These are phyloP conservation scores for Aphelinus certus DNA, from an alignment of 1,140 invertebrate genomes.

Conservation along the genomic window DNA sequence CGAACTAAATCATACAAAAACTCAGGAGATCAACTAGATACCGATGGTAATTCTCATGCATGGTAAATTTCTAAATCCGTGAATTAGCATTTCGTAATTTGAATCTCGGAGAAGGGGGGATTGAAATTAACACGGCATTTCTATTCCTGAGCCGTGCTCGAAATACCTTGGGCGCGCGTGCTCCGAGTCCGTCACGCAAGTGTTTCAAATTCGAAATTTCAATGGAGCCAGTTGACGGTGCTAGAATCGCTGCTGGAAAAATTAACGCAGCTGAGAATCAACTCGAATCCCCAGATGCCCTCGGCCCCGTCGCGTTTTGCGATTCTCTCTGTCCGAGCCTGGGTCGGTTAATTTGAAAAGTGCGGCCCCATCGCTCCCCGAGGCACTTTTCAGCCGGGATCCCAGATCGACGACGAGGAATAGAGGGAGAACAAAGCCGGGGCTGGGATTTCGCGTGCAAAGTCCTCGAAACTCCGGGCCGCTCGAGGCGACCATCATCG, in stretches of 20 bases:
- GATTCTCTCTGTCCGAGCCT: not conserved
- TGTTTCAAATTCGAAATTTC: not conserved
- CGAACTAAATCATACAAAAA: too few relatives aligned
- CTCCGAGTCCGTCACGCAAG: too few relatives aligned
- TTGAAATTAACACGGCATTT: too few relatives aligned
- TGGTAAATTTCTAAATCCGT: too few relatives aligned
- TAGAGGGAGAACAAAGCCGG: not conserved
- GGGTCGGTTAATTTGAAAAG: conserved; percentile 19
- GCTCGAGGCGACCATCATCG: conserved; percentile 10
- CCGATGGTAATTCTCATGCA: too few relatives aligned
- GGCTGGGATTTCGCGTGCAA: not conserved
- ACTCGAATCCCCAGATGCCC: too few relatives aligned
- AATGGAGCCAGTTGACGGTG: not conserved
- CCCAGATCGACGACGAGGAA: not conserved
- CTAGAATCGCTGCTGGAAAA: not conserved
- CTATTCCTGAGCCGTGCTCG: too few relatives aligned
- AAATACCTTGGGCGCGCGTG: too few relatives aligned
- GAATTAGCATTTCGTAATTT: too few relatives aligned
- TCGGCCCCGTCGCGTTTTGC: not conserved
- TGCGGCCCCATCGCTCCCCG: not conserved
- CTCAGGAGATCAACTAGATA: too few relatives aligned
- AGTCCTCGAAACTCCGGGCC: conserved; percentile 22
- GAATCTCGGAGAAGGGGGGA: too few relatives aligned
- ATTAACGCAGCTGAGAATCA: not conserved
- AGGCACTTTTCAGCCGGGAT: conserved; percentile 13